phyloP scores from a whole-genome alignment of 2,888 invertebrate genomes.

The Apodemia duryi region DNA sequence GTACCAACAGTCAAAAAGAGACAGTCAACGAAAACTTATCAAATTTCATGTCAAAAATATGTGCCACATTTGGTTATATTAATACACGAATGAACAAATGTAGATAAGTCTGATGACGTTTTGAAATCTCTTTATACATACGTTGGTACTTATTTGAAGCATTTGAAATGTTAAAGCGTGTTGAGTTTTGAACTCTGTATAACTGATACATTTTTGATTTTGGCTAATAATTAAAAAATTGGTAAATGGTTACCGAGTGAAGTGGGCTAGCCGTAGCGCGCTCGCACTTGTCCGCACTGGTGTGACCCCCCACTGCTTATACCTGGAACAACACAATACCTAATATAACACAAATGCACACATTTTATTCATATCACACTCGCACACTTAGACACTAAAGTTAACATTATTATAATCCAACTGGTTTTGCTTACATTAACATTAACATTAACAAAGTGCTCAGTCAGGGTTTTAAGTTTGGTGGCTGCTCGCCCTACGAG shows the following conservation, averaged over 20 bases:
- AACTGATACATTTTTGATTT: slow-evolving; percentile 3
- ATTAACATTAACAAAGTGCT: no score
- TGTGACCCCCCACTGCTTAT: neutral
- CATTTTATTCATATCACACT: no score
- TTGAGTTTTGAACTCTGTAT: slow-evolving; percentile 10
- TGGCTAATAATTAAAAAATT: slow-evolving; percentile 10
- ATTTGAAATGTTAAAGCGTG: slow-evolving; percentile 8
- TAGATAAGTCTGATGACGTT: neutral
- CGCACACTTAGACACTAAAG: no score
- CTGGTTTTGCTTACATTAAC: no score
- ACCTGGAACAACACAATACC: neutral
- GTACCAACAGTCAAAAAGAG: neutral
- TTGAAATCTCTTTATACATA: neutral
- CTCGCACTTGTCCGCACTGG: neutral
- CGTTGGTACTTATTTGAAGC: neutral
- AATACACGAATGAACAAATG: neutral
- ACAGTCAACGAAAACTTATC: neutral
- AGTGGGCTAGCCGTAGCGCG: slow-evolving; percentile 5
- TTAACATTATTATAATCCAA: no score
- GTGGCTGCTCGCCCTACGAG: no score
- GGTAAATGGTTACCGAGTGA: slow-evolving; percentile 1
- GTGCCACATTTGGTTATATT: neutral
- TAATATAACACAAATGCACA: no score
- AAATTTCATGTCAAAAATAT: neutral
- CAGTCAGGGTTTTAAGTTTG: no score